These are phyloP conservation scores for Musca vetustissima DNA, from an alignment of 1,140 invertebrate genomes.

Conservation along the genomic window DNA sequence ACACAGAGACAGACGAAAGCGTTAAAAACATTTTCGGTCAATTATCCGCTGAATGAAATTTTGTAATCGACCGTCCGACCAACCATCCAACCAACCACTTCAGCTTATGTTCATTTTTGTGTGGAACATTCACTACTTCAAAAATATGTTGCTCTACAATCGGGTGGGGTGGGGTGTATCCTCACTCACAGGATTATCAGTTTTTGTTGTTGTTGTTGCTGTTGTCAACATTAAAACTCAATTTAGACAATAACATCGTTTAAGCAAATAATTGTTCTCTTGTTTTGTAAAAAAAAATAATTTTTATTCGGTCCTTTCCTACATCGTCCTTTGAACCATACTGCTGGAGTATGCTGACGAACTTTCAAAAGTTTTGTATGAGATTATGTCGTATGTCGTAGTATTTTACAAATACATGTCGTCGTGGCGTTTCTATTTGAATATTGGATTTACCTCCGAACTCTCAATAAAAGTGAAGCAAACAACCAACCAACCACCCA, in stretches of 20 bases:
- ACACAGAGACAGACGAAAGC: neutral
- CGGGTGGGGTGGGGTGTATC: too few relatives aligned
- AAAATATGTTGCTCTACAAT: too few relatives aligned
- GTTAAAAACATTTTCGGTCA: constrained; percentile 23
- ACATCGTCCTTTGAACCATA: neutral
- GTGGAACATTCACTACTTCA: too few relatives aligned
- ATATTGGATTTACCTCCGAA: constrained; percentile 19
- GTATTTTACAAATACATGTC: constrained; percentile 4
- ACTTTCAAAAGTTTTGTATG: neutral
- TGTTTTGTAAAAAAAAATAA: neutral
- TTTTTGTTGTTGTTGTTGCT: too few relatives aligned
- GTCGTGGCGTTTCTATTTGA: constrained; percentile 13
- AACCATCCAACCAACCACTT: neutral
- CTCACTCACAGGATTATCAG: too few relatives aligned
- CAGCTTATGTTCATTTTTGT: too few relatives aligned
- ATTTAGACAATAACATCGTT: constrained; percentile 17
- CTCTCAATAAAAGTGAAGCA: neutral
- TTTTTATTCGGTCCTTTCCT: neutral
- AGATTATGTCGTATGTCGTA: too few relatives aligned
- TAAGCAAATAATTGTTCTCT: constrained; percentile 20
- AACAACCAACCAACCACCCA: too few relatives aligned
- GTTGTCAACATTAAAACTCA: constrained; percentile 21
- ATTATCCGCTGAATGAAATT: constrained; percentile 18
- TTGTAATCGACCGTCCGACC: too few relatives aligned
- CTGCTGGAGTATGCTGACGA: too few relatives aligned